Evolutionary conservation across 1,140 invertebrate genomes (phyloP), one percentile per base, ranked within the genome.

Genomic region (Drosophila carrolli): DNA sequence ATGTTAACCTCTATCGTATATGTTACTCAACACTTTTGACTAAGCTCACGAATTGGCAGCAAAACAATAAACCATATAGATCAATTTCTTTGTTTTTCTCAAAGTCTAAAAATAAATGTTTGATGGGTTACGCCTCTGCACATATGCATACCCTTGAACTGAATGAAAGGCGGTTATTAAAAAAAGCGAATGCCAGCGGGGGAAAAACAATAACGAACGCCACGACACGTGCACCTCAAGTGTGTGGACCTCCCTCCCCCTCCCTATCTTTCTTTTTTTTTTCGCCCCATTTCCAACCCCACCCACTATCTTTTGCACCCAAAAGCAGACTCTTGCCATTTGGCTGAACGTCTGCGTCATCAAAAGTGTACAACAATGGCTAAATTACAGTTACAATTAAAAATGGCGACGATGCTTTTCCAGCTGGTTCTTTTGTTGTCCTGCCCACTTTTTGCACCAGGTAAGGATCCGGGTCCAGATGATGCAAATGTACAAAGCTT

Each of bases 341-440:
- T 58, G 61, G 65, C 55, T 46, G 47, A 59, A 58, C 44, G 51
- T 68, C 75, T 83, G 83, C 84, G 84, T 88, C 84, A 81, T 89
- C 84, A 84, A 89, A 84, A 84, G 84, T 84, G 84, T 72, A 62
- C 76, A 85, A 82, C 73, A 89, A 89, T 89, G 81, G 85, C 77
- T 89, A 89, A 89, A 89, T 89, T 89, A 89, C 84, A 89, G 85
- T 89, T 89, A 89, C 84, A 89, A 89, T 89, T 89, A 89, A 89
- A 89, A 89, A 89, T 89, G 84, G 84, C 84, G 84, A 74, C 77
- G 75, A 54, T 50, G 53, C 65, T 63, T 81, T 76, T 57, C 19
- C 53, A 62, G 58, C 58, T 68, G 70, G 44, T 23, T 50, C 78
- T 75, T 86, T 78, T 85, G 81, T 85, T 77, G 23, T n/a, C 1